These are phyloP conservation scores for Drosophila cardini DNA, from an alignment of 1,140 invertebrate genomes.

Conservation along the genomic window DNA sequence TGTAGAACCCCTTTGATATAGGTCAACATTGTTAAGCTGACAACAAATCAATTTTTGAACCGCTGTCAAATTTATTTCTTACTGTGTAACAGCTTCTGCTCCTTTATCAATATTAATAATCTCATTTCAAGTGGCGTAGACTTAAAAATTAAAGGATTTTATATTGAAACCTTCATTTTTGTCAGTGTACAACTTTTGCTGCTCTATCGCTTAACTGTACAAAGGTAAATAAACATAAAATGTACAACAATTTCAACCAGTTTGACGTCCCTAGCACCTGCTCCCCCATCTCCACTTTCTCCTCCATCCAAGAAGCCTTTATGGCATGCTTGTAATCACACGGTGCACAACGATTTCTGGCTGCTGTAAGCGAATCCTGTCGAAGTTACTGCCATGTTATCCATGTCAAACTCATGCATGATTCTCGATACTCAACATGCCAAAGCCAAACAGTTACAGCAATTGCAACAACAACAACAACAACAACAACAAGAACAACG, in stretches of 20 bases:
- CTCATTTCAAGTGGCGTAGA: no score
- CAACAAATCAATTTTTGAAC: conserved; percentile 37
- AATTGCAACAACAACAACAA: conserved; percentile 38
- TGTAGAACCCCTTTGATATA: conserved; percentile 26
- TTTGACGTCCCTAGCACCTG: background rate
- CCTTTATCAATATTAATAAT: background rate
- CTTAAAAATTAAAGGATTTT: no score
- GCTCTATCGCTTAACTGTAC: conserved; percentile 48
- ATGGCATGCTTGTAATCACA: conserved; percentile 32
- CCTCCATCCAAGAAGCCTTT: conserved; percentile 26
- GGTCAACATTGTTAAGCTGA: conserved; percentile 8
- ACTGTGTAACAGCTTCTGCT: conserved; percentile 45
- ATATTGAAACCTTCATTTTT: no score
- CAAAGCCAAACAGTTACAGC: conserved; percentile 60
- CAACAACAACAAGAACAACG: conserved; percentile 27
- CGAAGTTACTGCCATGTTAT: conserved; percentile 61
- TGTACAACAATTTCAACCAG: conserved; percentile 55
- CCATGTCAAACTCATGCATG: conserved; percentile 80
- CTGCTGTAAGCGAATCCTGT: conserved; percentile 33
- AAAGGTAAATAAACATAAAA: conserved; percentile 76
- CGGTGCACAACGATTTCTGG: conserved; percentile 9
- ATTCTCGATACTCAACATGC: conserved; percentile 66
- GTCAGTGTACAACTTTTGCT: background rate
- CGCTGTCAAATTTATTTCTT: conserved; percentile 47
- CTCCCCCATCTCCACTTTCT: background rate